phyloP scores from a whole-genome alignment of 2,797 vertebrate species.

The Eulemur albifrons region DNA sequence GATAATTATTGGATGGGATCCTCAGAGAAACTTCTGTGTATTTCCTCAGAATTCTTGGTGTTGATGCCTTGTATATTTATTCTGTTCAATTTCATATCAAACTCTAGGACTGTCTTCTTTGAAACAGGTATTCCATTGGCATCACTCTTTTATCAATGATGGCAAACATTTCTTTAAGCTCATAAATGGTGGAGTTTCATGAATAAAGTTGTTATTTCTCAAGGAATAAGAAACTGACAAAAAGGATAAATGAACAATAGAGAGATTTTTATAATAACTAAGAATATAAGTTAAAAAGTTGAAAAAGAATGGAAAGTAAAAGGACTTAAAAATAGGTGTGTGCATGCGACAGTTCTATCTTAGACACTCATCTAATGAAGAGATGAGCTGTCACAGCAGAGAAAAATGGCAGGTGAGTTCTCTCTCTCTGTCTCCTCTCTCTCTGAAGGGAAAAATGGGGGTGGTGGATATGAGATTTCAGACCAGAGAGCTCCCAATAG shows the following conservation, averaged over 20 bases:
- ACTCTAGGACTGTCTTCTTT: background rate
- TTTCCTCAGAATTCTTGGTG: background rate
- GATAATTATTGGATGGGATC: background rate
- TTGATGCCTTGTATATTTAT: background rate
- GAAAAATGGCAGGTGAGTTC: background rate
- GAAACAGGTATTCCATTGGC: background rate
- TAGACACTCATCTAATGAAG: background rate
- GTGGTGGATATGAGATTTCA: background rate
- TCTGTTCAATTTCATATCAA: background rate
- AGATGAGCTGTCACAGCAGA: background rate
- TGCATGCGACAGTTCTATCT: background rate
- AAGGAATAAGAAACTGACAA: background rate
- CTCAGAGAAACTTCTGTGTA: background rate
- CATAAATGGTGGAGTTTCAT: background rate
- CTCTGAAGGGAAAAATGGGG: background rate
- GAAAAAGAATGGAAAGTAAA: background rate
- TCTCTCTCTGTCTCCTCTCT: background rate
- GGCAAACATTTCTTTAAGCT: background rate
- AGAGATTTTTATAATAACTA: background rate
- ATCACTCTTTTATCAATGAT: background rate
- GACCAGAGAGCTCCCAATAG: background rate
- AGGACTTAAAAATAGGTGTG: background rate
- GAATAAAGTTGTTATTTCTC: background rate
- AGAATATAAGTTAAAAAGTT: background rate
- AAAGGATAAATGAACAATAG: background rate